phyloP scores from a whole-genome alignment of 37 sponge, comb jelly and placozoan genomes.

The Tethya wilhelma region DNA sequence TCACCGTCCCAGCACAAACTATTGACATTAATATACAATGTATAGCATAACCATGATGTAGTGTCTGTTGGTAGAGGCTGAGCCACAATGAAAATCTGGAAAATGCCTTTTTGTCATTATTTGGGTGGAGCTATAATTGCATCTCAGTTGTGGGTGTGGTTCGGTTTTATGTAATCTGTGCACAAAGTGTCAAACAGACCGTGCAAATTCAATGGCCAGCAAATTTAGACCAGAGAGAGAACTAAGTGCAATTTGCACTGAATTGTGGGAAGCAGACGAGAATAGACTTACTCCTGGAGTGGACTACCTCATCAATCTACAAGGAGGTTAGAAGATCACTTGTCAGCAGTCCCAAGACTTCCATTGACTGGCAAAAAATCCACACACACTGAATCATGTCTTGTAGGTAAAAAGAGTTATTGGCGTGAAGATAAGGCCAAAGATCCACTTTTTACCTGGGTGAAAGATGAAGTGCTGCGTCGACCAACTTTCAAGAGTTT shows the following conservation, averaged over 20 bases:
- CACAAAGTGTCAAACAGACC: too few relatives aligned
- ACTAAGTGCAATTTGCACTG: constrained; percentile 56
- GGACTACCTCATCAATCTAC: constrained; percentile 78
- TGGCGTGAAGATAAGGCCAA: constrained; percentile 67
- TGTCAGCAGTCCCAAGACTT: not conserved
- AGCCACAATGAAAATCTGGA: too few relatives aligned
- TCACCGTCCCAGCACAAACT: too few relatives aligned
- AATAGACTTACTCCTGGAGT: constrained; percentile 73
- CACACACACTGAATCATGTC: not conserved
- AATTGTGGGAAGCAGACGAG: constrained; percentile 78
- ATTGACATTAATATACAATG: too few relatives aligned
- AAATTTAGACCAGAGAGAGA: constrained; percentile 39
- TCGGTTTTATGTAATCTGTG: too few relatives aligned
- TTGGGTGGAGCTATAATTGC: too few relatives aligned
- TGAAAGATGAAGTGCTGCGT: constrained; percentile 66
- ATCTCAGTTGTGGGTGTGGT: too few relatives aligned
- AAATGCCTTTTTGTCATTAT: too few relatives aligned
- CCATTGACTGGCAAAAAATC: not conserved
- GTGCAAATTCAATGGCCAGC: not conserved
- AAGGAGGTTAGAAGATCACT: constrained; percentile 49
- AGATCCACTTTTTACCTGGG: constrained; percentile 77
- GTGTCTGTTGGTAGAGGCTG: too few relatives aligned
- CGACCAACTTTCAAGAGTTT: constrained; percentile 81
- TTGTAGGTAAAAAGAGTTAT: constrained; percentile 60
- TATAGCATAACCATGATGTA: too few relatives aligned